A percentile compares a stretch with the other conserved stretches of the same genome.
phyloP scores from a whole-genome alignment of 2,113 vertebrate species.

The Clarias macrocephalus region DNA sequence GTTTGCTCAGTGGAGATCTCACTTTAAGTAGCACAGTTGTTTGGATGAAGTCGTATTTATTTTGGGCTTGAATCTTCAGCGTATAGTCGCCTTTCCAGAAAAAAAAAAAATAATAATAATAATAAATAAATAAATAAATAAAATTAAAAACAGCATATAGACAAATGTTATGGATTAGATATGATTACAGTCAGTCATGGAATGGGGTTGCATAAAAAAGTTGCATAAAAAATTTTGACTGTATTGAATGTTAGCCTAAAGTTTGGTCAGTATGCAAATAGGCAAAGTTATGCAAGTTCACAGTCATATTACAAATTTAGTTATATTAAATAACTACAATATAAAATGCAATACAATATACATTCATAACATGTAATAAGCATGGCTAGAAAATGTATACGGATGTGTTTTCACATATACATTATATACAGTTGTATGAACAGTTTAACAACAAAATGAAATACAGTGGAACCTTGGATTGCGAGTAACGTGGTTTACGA shows the following conservation, averaged over 20 bases:
- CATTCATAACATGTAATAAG: background rate
- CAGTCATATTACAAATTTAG: background rate
- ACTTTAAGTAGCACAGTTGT: slow-evolving; percentile 55
- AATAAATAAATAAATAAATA: no score
- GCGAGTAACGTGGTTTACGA: no score
- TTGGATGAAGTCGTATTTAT: slow-evolving; percentile 56
- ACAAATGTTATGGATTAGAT: background rate
- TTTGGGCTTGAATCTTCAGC: slow-evolving; percentile 65
- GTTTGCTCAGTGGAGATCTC: slow-evolving; percentile 56
- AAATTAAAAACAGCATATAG: background rate
- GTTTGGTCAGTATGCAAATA: background rate
- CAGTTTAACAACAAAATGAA: no score
- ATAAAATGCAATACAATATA: background rate
- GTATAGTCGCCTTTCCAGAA: slow-evolving; percentile 65
- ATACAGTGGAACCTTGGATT: no score
- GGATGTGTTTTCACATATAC: background rate
- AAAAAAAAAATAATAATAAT: no score
- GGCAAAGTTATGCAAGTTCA: background rate
- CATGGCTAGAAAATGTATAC: background rate
- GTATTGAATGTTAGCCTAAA: background rate
- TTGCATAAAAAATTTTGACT: background rate
- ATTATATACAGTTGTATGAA: no score
- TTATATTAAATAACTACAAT: background rate
- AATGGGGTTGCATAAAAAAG: no score
- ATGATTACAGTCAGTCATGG: background rate